Percentiles rank a stretch among this genome's conserved stretches.
phyloP scores from a whole-genome alignment of 2,888 invertebrate species.

The Nemoura dubitans region DNA sequence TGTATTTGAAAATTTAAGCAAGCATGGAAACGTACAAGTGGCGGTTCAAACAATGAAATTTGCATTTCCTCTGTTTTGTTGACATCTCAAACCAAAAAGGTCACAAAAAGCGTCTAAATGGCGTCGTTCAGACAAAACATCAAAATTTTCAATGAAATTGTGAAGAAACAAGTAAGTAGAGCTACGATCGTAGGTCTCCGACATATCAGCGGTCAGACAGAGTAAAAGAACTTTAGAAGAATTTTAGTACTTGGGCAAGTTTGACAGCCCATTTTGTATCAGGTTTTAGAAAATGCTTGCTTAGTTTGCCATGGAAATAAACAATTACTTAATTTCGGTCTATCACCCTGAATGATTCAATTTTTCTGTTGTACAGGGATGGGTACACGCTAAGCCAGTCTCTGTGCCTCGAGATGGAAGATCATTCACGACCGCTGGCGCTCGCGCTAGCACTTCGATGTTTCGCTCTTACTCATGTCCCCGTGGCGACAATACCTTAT shows the following conservation, averaged over 20 bases:
- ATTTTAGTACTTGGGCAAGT: too few species aligned
- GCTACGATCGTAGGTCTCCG: too few species aligned
- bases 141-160: slow-evolving; percentile 5
- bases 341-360: not conserved
- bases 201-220: too few species aligned
- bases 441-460: not conserved
- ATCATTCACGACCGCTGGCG: not conserved
- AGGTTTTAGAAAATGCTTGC: not conserved
- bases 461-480: not conserved
- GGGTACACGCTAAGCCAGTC: not conserved
- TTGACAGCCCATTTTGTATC: not conserved
- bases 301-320: not conserved
- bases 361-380: not conserved
- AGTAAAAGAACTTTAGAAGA: too few species aligned
- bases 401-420: not conserved
- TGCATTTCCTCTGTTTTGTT: not conserved
- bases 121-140: not conserved
- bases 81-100: not conserved
- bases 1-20: not conserved
- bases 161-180: not conserved
- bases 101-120: not conserved
- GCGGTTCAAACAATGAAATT: not conserved
- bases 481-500: not conserved
- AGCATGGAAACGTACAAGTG: not conserved
- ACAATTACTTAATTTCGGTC: not conserved